Evolutionary conservation across 2,797 vertebrate genomes (phyloP).

Genomic region (Arnoldichthys spilopterus): DNA sequence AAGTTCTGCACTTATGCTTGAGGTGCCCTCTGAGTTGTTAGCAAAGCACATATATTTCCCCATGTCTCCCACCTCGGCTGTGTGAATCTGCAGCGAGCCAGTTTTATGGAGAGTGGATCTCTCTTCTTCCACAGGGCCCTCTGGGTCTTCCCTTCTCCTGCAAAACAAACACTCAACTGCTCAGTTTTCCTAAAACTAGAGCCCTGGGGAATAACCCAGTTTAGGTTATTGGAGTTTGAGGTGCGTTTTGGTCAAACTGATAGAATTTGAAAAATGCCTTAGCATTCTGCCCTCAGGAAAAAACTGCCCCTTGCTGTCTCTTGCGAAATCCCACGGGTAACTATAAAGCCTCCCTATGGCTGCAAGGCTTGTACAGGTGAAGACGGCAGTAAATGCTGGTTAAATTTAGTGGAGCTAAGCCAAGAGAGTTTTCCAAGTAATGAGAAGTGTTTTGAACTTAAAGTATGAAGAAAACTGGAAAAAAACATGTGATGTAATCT

Average conservation of each 20-base stretch:
- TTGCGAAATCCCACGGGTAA: background rate
- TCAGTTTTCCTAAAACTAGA: constrained; percentile 36
- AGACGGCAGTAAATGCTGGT: background rate
- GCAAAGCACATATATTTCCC: constrained; percentile 87
- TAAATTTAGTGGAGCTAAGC: background rate
- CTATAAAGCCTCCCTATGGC: background rate
- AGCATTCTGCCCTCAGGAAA: background rate
- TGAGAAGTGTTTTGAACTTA: background rate
- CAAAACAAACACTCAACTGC: constrained; percentile 49
- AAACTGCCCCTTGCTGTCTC: background rate
- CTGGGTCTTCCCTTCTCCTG: constrained; percentile 54
- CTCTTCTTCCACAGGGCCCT: constrained; percentile 62
- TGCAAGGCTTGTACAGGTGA: background rate
- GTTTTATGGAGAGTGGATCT: constrained; percentile 73
- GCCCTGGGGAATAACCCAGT: constrained; percentile 47
- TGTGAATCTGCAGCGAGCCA: constrained; percentile 84
- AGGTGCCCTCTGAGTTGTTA: constrained; percentile 80
- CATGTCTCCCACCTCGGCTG: constrained; percentile 77
- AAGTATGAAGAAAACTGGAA: background rate
- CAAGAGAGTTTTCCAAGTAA: background rate
- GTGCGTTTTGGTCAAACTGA: constrained; percentile 2
- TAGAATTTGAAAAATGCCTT: constrained; percentile 11
- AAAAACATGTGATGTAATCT: background rate
- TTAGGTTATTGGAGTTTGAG: background rate
- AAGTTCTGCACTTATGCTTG: constrained; percentile 80